Percentiles rank a stretch among this genome's conserved stretches.
These are phyloP conservation scores for Chelon labrosus DNA, from an alignment of 2,797 vertebrate species.

Conservation along the genomic window DNA sequence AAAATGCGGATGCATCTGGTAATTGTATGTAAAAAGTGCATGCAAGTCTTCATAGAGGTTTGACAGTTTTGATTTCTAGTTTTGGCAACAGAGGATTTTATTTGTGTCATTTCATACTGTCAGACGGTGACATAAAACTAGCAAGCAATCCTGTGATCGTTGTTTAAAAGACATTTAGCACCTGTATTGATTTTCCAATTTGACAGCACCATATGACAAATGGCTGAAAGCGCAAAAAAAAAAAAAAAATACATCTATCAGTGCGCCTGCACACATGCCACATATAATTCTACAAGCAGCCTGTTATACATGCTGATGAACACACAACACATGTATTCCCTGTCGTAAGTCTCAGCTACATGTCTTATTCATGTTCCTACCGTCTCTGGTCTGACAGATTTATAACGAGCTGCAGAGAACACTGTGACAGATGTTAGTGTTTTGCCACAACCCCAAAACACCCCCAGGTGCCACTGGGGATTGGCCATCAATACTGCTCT, in stretches of 20 bases:
- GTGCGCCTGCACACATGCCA: conserved; percentile 42
- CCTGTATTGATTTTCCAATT: conserved; percentile 56
- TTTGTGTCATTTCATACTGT: conserved; percentile 44
- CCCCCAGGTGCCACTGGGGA: conserved; percentile 65
- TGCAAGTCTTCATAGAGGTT: conserved; percentile 24
- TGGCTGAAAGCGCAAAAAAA: conserved; percentile 39
- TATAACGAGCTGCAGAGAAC: conserved; percentile 70
- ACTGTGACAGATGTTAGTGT: conserved; percentile 79
- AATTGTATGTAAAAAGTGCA: background rate
- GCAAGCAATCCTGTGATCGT: conserved; percentile 28
- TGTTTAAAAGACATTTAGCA: conserved; percentile 54
- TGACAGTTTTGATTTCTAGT: conserved; percentile 33
- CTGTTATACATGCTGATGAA: conserved; percentile 43
- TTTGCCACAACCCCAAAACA: conserved; percentile 72
- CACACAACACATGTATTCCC: conserved; percentile 57
- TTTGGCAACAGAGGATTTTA: conserved; percentile 33
- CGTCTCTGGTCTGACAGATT: conserved; percentile 72
- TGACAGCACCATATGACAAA: conserved; percentile 46
- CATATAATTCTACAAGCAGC: conserved; percentile 34
- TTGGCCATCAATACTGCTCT: conserved; percentile 75
- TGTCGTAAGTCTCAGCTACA: conserved; percentile 50
- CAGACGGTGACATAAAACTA: conserved; percentile 33
- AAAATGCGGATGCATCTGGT: conserved; percentile 18
- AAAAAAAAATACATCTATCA: conserved; percentile 23
- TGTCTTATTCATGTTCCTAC: conserved; percentile 72